Base-by-base conservation (phyloP, 2,888 invertebrate species). In the Cosmopolites sordidus region DNA sequence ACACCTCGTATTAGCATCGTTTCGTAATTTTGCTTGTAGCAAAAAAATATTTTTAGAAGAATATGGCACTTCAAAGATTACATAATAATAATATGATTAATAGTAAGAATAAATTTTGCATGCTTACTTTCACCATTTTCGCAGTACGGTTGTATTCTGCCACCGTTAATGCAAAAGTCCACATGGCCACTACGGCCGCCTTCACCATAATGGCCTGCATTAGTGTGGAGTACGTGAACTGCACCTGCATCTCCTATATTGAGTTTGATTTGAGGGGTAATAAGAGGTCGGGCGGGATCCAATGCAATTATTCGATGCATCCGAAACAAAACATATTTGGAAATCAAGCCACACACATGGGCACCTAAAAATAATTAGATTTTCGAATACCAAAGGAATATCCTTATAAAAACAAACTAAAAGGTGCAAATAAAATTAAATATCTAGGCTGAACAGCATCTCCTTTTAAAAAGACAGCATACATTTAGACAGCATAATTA, bases 131-230 rank as follows among this genome's bases (percentile, higher is more conserved):
- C 80, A 2, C 83, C 83, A 62, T 83, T 82, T 64, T 83, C 81
- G 68, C 89, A 89, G 68, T 82, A 88, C 0, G 89, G 89, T 68
- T 88, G 88, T 51, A 82, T 76, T 51, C 81, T 73, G n/a, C 88
- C 89, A 0, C 89, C 89, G 66, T 89, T 89, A 33, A 89, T 80
- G 66, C 89, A 89, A 73, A 89, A 86, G 74, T 89, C 89, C 0
- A 87, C 86, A 67, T 87, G 87, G 0, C 89, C 89, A 2, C 84
- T 78, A 2, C 83, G 76, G 3, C 87, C 84, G 1, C 79, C 80
- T 69, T 89, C 88, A 0, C 89, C 89, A 70, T 89, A 89, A 56
- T 83, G 82, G 0, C 88, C 88, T 0, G 89, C 88, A 69, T 88
- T 89, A 0, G 89, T 89, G 68, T 89, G 89, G 16, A 89, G 77